Evolutionary conservation across 2,113 vertebrate species (phyloP), one percentile per base, ranked within the genome.

Genomic region (Gallinago media): DNA sequence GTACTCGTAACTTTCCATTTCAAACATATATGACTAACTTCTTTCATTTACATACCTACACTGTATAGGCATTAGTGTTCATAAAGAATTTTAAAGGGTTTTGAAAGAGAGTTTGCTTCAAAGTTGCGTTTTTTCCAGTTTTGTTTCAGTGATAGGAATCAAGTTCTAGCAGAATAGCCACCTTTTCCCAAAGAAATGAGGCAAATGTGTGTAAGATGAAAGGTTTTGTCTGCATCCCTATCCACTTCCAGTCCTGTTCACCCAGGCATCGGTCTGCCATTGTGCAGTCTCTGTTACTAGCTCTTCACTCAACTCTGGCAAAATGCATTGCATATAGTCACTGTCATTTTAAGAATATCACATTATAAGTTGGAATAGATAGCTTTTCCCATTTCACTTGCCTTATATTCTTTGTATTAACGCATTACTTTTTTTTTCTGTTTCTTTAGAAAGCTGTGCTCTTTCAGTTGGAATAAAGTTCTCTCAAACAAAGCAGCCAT

Each of bases 1-100:
- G 63, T 88, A 79, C 56, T 44, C 20, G 10, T 81, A 91, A 89
- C 50, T 94, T 96, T 91, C 50, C 6, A 65, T 66, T 94, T 94
- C 75, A 85, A 96, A 92, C 22, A 63, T 34, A 13, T 16, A 20
- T 20, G 19, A 21, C 11, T 72, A 70, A 74, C 9, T 52, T 25
- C 38, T 67, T 79, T 71, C 27, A 50, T 62, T 78, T 87, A 31
- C n/a, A 68, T 22, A 44, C 9, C 55, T 82, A 66, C 14, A 20
- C 3, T 47, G 7, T 25, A 55, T 27, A 95, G 10, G 29, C 52
- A 75, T 75, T 70, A 52, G 31, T 23, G 29, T 44, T 91, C 3
- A 65, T 68, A 42, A 66, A 32, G 14, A 79, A 55, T 72, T 61
- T 47, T 61, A 42, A 68, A 82, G 47, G 4, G 7, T 14, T 79